Percentiles rank a stretch among this genome's conserved stretches.
phyloP scores from a whole-genome alignment of 2,888 invertebrate genomes.

The Dynastes maya region DNA sequence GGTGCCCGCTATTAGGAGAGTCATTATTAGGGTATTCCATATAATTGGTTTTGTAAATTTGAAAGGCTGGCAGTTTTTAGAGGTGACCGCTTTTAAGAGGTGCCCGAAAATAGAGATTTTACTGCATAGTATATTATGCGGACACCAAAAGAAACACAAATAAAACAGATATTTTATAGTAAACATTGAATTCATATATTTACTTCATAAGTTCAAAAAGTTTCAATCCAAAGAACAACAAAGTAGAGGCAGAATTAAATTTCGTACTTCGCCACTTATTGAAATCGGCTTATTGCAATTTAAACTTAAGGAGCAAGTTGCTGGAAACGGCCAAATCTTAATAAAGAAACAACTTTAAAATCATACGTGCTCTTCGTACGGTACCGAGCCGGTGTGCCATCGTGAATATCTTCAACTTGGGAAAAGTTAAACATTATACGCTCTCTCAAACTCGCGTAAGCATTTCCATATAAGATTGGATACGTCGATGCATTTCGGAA shows the following conservation, averaged over 20 bases:
- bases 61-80: no score
- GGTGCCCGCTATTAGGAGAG: no score
- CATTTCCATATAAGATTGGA: constrained; percentile 36
- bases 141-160: no score
- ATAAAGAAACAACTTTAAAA: constrained; percentile 12
- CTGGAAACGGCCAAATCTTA: background rate
- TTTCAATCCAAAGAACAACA: background rate
- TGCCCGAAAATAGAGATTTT: no score
- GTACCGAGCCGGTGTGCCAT: background rate
- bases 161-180: no score
- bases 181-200: no score
- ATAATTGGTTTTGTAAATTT: no score
- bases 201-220: no score
- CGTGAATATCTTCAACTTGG: background rate
- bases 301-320: background rate
- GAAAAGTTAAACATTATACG: constrained; percentile 29
- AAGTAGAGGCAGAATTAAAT: background rate
- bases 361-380: background rate
- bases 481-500: constrained; percentile 12
- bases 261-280: background rate
- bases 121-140: no score
- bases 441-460: background rate
- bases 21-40: no score
- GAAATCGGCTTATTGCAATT: background rate
- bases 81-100: no score